These are phyloP conservation scores for Varanus komodoensis DNA, from an alignment of 2,113 vertebrate species.

Conservation along the genomic window DNA sequence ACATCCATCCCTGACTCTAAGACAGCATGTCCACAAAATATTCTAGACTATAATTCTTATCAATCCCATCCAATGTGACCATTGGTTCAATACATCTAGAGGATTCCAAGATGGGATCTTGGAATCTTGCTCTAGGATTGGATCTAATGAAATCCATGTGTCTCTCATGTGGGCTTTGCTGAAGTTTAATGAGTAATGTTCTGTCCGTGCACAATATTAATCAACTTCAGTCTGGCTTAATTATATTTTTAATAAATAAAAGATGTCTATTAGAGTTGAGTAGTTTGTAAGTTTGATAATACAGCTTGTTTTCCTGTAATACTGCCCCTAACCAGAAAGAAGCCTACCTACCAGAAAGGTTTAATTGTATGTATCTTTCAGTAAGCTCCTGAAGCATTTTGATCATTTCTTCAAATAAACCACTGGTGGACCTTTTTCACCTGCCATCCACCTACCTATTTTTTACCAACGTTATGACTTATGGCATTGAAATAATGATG, in stretches of 20 bases:
- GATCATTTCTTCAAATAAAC: slow-evolving; percentile 36
- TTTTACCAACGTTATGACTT: slow-evolving; percentile 56
- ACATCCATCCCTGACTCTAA: not conserved
- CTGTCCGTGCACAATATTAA: slow-evolving; percentile 51
- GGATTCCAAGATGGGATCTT: too few species aligned
- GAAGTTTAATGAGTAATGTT: slow-evolving; percentile 51
- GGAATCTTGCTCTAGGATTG: too few species aligned
- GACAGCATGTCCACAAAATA: too few species aligned
- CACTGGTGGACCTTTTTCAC: not conserved
- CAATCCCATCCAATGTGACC: too few species aligned
- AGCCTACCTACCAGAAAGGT: slow-evolving; percentile 24
- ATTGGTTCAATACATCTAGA: too few species aligned
- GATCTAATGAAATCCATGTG: not conserved
- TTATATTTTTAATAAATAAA: slow-evolving; percentile 30
- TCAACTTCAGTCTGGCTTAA: slow-evolving; percentile 54
- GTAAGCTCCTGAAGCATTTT: slow-evolving; percentile 11
- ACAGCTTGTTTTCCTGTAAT: slow-evolving; percentile 45
- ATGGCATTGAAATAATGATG: slow-evolving; percentile 47
- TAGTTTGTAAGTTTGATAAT: slow-evolving; percentile 45
- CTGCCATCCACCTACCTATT: slow-evolving; percentile 12
- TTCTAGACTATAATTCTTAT: too few species aligned
- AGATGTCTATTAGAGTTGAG: slow-evolving; percentile 54
- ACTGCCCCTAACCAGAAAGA: slow-evolving; percentile 13
- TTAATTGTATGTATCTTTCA: slow-evolving; percentile 35
- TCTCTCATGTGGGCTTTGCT: not conserved